Conservation (phyloP, 2,888 invertebrate species). For the Pyrrhia umbra region DNA sequence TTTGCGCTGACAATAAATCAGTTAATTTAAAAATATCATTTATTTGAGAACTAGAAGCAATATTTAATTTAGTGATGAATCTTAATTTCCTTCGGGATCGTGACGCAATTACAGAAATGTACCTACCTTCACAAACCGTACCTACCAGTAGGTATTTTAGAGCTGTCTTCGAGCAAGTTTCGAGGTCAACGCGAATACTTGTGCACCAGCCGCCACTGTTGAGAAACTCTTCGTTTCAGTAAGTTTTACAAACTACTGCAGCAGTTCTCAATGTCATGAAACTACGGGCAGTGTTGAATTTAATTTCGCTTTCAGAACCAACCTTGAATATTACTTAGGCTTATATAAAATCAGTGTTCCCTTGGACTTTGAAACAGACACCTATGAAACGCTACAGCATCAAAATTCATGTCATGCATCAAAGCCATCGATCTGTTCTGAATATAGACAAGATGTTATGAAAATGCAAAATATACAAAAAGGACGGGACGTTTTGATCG, state of each 20-base stretch:
- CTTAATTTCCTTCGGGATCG: conserved; percentile 61
- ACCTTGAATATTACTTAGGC: conserved; percentile 13
- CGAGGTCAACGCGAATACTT: conserved; percentile 53
- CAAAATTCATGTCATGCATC: conserved; percentile 39
- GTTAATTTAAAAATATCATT: conserved; percentile 10
- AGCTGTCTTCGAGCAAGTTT: conserved; percentile 44
- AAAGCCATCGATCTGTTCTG: conserved; percentile 20
- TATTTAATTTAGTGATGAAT: conserved; percentile 46
- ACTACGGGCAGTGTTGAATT: conserved; percentile 25
- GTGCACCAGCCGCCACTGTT: conserved; percentile 32
- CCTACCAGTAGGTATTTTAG: conserved; percentile 26
- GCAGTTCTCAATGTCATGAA: conserved; percentile 46
- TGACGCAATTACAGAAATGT: conserved; percentile 52
- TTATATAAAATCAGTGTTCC: conserved; percentile 5
- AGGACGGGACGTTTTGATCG: conserved; percentile 39
- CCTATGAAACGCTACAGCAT: conserved; percentile 4
- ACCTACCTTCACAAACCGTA: conserved; percentile 29
- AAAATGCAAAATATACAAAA: conserved; percentile 46
- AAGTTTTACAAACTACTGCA: conserved; percentile 55
- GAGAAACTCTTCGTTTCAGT: conserved; percentile 41
- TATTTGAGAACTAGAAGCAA: conserved; percentile 37
- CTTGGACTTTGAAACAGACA: neutral
- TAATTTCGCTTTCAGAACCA: conserved; percentile 33
- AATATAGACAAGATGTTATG: conserved; percentile 32
- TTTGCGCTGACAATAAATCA: conserved; percentile 1